A percentile compares a stretch with the other conserved stretches of the same genome.
Evolutionary conservation across 2,113 vertebrate genomes (phyloP).

Genomic region (Lepus americanus): DNA sequence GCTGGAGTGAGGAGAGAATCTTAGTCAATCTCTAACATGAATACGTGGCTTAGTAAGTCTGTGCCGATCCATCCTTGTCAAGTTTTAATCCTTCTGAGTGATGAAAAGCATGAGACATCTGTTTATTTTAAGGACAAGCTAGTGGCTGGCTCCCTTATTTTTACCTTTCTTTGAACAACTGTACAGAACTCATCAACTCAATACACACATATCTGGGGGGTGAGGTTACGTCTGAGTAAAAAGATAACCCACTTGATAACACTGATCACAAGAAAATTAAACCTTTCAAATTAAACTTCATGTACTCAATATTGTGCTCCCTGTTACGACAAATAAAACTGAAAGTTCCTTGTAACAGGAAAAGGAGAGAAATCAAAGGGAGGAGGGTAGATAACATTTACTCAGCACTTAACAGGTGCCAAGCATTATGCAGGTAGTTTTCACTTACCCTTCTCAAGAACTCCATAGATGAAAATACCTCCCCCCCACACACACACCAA

Average conservation of each 20-base stretch:
- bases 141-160: conserved; percentile 62
- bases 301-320: not conserved
- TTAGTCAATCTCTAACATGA: conserved; percentile 33
- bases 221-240: not conserved
- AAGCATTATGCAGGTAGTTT: not conserved
- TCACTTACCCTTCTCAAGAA: not conserved
- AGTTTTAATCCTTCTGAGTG: conserved; percentile 76
- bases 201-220: not conserved
- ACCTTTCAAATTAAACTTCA: not conserved
- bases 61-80: conserved; percentile 66
- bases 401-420: conserved; percentile 30
- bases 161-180: conserved; percentile 61
- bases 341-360: not conserved
- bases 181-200: conserved; percentile 52
- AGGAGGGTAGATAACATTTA: not conserved
- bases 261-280: conserved; percentile 23
- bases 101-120: conserved; percentile 77
- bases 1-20: not conserved
- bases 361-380: not conserved
- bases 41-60: conserved; percentile 38
- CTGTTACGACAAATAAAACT: not conserved
- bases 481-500: not conserved
- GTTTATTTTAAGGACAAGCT: conserved; percentile 80
- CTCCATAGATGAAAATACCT: not conserved
- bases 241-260: not conserved